phyloP scores from a whole-genome alignment of 2,113 vertebrate genomes.

The Equus przewalskii region DNA sequence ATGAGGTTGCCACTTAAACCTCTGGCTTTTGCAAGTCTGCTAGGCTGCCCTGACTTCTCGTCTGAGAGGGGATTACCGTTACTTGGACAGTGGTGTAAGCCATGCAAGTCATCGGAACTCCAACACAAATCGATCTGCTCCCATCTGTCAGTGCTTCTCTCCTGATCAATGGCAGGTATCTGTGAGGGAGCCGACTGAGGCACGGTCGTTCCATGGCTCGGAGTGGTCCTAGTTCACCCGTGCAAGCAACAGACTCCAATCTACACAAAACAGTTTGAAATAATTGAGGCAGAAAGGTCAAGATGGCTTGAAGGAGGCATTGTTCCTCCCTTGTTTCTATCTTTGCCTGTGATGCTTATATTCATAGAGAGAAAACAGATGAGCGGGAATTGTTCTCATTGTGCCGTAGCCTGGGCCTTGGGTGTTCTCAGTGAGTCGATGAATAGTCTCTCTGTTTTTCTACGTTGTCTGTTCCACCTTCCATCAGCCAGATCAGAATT shows the following conservation, averaged over 20 bases:
- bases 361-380: not conserved
- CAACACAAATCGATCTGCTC: not conserved
- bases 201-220: not conserved
- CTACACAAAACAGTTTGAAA: not conserved
- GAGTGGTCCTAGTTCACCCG: not conserved
- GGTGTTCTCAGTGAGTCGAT: not conserved
- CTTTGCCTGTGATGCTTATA: not conserved
- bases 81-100: not conserved
- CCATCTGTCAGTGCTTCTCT: not conserved
- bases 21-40: not conserved
- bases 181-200: not conserved
- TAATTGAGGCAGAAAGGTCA: not conserved
- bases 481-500: slow-evolving; percentile 28
- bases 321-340: not conserved
- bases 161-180: not conserved
- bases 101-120: not conserved
- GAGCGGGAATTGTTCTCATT: not conserved
- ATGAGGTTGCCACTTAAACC: not conserved
- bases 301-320: not conserved
- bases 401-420: not conserved
- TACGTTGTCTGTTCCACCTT: not conserved
- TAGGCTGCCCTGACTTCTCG: not conserved
- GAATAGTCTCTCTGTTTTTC: not conserved
- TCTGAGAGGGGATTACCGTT: not conserved
- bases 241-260: not conserved